phyloP scores from a whole-genome alignment of 2,888 invertebrate genomes.

The Drosophila kambysellisi region DNA sequence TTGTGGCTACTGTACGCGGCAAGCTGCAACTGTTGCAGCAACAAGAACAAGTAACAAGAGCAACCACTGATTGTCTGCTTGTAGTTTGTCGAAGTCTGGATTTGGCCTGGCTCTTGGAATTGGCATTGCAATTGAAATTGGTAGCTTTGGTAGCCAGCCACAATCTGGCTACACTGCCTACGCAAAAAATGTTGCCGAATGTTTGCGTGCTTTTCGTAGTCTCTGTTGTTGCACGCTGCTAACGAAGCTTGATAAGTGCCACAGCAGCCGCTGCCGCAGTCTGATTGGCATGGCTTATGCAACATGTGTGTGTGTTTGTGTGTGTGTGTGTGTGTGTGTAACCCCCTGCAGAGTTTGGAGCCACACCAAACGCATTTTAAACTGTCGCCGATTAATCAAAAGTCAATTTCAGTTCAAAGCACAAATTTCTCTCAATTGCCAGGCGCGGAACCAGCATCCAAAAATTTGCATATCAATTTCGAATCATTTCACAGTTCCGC shows the following conservation, averaged over 20 bases:
- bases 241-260: slow-evolving; percentile 50
- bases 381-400: slow-evolving; percentile 50
- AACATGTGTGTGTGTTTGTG: slow-evolving; percentile 5
- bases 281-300: slow-evolving; percentile 40
- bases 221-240: slow-evolving; percentile 12
- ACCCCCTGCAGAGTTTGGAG: slow-evolving; percentile 5
- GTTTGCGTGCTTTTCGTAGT: neutral
- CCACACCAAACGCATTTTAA: slow-evolving; percentile 33
- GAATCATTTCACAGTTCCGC: slow-evolving; percentile 67
- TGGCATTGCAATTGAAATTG: slow-evolving; percentile 20
- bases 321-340: neutral
- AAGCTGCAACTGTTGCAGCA: slow-evolving; percentile 11
- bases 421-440: slow-evolving; percentile 54
- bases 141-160: slow-evolving; percentile 1
- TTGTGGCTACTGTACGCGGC: slow-evolving; percentile 67
- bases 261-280: slow-evolving; percentile 14
- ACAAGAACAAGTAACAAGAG: slow-evolving; percentile 21
- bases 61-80: slow-evolving; percentile 32
- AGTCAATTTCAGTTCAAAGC: slow-evolving; percentile 29
- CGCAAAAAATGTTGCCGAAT: slow-evolving; percentile 42
- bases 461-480: slow-evolving; percentile 71
- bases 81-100: slow-evolving; percentile 2
- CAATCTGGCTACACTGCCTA: slow-evolving; percentile 40
- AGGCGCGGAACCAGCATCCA: neutral
- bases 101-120: slow-evolving; percentile 9